phyloP scores from a whole-genome alignment of 2,113 vertebrate genomes.

The Motacilla tschutschensis region DNA sequence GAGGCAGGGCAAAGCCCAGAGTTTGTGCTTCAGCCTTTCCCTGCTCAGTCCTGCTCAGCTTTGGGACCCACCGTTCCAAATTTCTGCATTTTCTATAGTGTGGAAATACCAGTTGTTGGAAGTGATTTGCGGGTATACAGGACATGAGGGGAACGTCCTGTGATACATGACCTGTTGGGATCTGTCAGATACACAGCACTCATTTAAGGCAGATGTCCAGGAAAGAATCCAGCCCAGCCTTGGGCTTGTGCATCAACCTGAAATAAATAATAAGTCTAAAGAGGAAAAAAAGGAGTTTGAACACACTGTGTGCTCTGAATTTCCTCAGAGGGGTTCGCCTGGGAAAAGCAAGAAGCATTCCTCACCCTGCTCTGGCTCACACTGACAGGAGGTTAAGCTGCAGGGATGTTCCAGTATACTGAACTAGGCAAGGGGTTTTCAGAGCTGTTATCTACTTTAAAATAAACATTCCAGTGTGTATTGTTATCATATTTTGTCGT shows the following conservation, averaged over 20 bases:
- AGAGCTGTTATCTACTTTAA: constrained; percentile 47
- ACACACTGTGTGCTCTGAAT: constrained; percentile 15
- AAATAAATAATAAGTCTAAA: constrained; percentile 52
- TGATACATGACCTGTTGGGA: constrained; percentile 3
- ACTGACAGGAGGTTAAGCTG: constrained; percentile 46
- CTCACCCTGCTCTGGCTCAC: constrained; percentile 38
- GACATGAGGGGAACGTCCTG: background rate
- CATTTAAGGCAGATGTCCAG: constrained; percentile 42
- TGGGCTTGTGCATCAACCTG: constrained; percentile 20
- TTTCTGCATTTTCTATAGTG: background rate
- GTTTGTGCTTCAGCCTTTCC: background rate
- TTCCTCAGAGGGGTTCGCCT: constrained; percentile 4
- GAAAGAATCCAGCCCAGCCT: constrained; percentile 19
- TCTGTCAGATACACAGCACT: background rate
- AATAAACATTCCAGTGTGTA: constrained; percentile 50
- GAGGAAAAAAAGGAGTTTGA: constrained; percentile 15
- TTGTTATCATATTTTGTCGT: constrained; percentile 20
- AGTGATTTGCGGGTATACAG: background rate
- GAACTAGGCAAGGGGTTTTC: constrained; percentile 28
- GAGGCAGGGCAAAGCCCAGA: background rate
- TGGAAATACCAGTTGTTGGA: constrained; percentile 12
- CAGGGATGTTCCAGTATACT: constrained; percentile 18
- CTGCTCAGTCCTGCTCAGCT: background rate
- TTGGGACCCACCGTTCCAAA: background rate
- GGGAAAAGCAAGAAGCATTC: constrained; percentile 49